phyloP scores from a whole-genome alignment of 1,140 invertebrate genomes.

The Solenopsis fugax region DNA sequence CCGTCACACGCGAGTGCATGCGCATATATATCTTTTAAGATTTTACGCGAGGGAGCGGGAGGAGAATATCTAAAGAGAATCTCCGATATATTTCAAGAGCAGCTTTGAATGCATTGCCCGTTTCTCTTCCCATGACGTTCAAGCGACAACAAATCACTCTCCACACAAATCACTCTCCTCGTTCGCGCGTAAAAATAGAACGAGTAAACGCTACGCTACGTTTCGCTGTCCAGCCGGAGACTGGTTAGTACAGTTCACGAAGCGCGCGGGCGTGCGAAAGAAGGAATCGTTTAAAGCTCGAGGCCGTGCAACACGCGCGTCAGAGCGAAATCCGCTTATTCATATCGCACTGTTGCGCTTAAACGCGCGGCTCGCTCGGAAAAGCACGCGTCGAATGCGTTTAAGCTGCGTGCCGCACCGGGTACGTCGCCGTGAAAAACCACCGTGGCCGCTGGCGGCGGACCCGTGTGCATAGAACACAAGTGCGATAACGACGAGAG shows the following conservation, averaged over 20 bases:
- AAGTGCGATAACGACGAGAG: slow-evolving; percentile 32
- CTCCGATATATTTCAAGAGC: slow-evolving; percentile 7
- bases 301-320: neutral
- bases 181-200: slow-evolving; percentile 29
- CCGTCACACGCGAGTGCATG: neutral
- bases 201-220: neutral
- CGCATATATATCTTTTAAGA: neutral
- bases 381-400: slow-evolving; percentile 54
- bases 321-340: slow-evolving; percentile 58
- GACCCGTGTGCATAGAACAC: slow-evolving; percentile 11
- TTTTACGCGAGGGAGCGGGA: neutral
- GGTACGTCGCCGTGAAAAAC: slow-evolving; percentile 37
- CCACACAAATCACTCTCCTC: slow-evolving; percentile 8
- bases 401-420: slow-evolving; percentile 2
- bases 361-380: slow-evolving; percentile 29
- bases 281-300: slow-evolving; percentile 29
- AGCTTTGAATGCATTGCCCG: neutral
- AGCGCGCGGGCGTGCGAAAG: neutral
- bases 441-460: neutral
- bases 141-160: neutral
- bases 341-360: slow-evolving; percentile 53
- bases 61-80: slow-evolving; percentile 15
- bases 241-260: neutral
- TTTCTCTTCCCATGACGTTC: neutral
- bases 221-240: slow-evolving; percentile 1